Base-by-base conservation (phyloP, 2,888 invertebrate species). In the Carcina quercana region DNA sequence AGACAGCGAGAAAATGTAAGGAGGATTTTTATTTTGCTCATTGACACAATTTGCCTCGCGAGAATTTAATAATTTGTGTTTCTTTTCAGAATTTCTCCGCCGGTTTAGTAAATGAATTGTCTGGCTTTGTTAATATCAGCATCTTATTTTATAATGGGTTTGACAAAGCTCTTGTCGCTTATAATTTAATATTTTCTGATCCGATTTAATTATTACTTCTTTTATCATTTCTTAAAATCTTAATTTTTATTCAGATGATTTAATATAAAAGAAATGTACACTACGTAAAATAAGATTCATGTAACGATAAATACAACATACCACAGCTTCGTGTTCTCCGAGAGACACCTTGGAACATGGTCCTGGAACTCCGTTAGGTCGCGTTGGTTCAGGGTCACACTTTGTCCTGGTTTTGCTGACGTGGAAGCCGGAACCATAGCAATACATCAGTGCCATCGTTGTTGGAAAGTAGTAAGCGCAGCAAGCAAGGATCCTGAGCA, bases 381-480 rank as follows among this genome's bases (percentile, higher is more conserved):
- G 64, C 8, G 55, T 41, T 0, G 68, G 61, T 28, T 76, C 82
- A 11, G 59, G 58, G 6, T 73, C 73, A 38, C 76, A 85, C 69
- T 89, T 90, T 45, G 88, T 85, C 40, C 93, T 87, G 43, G 91
- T 88, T 72, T 93, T 93, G 78, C 93, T 94, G 59, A 93, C 93
- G 74, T 94, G 94, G 66, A 94, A 94, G 28, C 94, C 94, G 13
- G 94, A 94, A 17, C 94, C 94, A 61, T 95, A 95, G 75, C 94
- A 94, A 68, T 95, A 95, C 94, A 94, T 94, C 54, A 95, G 85
- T 38, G 94, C 92, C 94, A 95, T 94, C 15, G 94, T 94, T 14
- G 95, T 94, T 13, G 95, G 94, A 56, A 95, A 95, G 72, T 95
- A 95, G 75, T 95, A 93, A 40, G 92, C 91, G 71, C 94, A 95